Conservation (phyloP, 2,113 vertebrate genomes). For the Cyprinodon variegatus region DNA sequence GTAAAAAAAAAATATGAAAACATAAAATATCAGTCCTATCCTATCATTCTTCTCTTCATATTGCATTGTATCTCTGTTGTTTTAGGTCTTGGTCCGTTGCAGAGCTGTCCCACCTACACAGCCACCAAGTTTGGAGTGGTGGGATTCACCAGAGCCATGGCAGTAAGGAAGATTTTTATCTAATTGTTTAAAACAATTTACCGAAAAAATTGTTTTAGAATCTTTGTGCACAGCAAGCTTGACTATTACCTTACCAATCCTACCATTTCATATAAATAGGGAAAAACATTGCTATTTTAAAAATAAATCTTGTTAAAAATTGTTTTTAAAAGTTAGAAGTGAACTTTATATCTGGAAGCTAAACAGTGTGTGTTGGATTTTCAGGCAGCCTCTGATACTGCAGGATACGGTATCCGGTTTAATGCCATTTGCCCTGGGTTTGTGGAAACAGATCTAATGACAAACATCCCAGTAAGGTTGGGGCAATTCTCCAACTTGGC, state of each 20-base stretch:
- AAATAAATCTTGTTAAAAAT: too few species aligned
- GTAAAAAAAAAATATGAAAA: too few species aligned
- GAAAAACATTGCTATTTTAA: background rate
- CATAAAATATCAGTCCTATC: too few species aligned
- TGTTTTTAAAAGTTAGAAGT: too few species aligned
- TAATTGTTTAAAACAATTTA: background rate
- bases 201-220: background rate
- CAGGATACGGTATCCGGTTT: slow-evolving; percentile 69
- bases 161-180: slow-evolving; percentile 52
- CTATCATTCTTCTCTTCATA: background rate
- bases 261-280: background rate
- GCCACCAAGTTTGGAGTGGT: slow-evolving; percentile 77
- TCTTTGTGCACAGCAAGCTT: background rate
- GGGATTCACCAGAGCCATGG: slow-evolving; percentile 76
- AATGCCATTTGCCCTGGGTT: slow-evolving; percentile 75
- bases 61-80: background rate
- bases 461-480: background rate
- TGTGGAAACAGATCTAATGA: slow-evolving; percentile 62
- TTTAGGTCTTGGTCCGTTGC: slow-evolving; percentile 67
- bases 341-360: too few species aligned
- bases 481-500: slow-evolving; percentile 47
- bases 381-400: slow-evolving; percentile 24
- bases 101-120: slow-evolving; percentile 72
- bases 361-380: background rate
- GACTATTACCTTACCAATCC: background rate